Percentiles rank a stretch among this genome's conserved stretches.
Conservation (phyloP, 2,888 invertebrate species). For the Drosophila buzzatii region DNA sequence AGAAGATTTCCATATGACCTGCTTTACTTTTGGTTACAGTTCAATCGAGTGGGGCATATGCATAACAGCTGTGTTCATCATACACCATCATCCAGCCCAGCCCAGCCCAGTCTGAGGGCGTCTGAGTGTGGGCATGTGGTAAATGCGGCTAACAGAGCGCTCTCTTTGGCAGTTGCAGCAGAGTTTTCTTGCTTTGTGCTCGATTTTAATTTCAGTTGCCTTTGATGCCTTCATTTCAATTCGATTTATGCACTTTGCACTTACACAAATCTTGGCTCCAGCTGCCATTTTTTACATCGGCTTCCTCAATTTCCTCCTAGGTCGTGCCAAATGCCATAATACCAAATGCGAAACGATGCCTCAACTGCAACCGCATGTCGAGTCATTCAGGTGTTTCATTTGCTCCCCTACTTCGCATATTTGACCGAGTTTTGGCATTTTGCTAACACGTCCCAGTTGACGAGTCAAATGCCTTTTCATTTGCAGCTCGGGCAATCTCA, state of each 20-base stretch:
- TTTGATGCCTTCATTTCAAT: constrained; percentile 59
- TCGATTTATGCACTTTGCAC: constrained; percentile 56
- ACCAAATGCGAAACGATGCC: constrained; percentile 10
- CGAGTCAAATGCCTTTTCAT: constrained; percentile 38
- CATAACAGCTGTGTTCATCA: constrained; percentile 31
- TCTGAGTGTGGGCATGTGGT: constrained; percentile 22
- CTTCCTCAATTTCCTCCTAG: constrained; percentile 1
- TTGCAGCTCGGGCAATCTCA: constrained; percentile 30
- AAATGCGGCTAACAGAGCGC: constrained; percentile 34
- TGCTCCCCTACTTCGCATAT: not conserved
- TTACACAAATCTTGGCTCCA: constrained; percentile 20
- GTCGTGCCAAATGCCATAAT: not conserved
- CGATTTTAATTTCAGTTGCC: constrained; percentile 58
- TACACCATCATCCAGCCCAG: constrained; percentile 17
- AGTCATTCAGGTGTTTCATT: constrained; percentile 21
- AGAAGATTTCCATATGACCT: constrained; percentile 75
- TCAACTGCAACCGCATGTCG: constrained; percentile 20
- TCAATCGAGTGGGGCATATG: constrained; percentile 35
- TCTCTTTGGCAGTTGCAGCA: constrained; percentile 12
- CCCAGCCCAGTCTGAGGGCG: not conserved
- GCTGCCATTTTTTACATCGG: not conserved
- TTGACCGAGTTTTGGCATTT: constrained; percentile 35
- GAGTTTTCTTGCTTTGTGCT: constrained; percentile 28
- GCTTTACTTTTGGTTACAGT: constrained; percentile 55
- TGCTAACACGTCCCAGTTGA: constrained; percentile 20